Evolutionary conservation across 2,888 invertebrate genomes (phyloP), one percentile per base, ranked within the genome.

Genomic region (Elgonia sp.): DNA sequence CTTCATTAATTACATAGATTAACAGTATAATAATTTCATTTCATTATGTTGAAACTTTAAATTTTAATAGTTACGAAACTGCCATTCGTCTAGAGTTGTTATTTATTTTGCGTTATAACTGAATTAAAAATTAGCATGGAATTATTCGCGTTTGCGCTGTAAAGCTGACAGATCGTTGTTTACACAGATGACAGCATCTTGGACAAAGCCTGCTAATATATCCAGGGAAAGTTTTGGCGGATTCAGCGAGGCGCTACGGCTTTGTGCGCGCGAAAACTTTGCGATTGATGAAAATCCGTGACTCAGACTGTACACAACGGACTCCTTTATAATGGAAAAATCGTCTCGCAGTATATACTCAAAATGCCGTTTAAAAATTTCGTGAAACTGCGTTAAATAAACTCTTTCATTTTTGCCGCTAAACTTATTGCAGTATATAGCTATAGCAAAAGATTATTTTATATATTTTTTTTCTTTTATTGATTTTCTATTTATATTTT

Each of bases 231-330:
- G 63, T 76, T 76, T 29, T 63, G 63, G 37, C 63, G 76, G 16
- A 14, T 63, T 60, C 73, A 42, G 39, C 40, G 72, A 60, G 60
- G 46, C 29, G 57, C 46, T 46, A 62, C 53, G 40, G 63, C 40
- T 77, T 65, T 53, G 65, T 65, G 65, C 53, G 53, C 77, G 65
- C 10, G 77, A 50, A 77, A 65, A 77, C 77, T 77, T 77, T 65
- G 40, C 65, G 21, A 77, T 77, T 77, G 77, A 76, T 76, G 76
- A 76, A 76, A 76, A 76, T 76, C 76, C 53, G 39, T 63, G 53
- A 46, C 63, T 63, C 76, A 63, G 39, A 76, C 60, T 37, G 63
- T 53, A 76, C 39, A 53, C 62, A 63, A 29, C 29, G 0, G 12
- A 29, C 20, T 14, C 77, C 21, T 77, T 77, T 77, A 16, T 77